Percentiles rank a stretch among this genome's conserved stretches.
These are phyloP conservation scores for Tridacna gigas DNA, from an alignment of 2,888 invertebrate genomes.

Conservation along the genomic window DNA sequence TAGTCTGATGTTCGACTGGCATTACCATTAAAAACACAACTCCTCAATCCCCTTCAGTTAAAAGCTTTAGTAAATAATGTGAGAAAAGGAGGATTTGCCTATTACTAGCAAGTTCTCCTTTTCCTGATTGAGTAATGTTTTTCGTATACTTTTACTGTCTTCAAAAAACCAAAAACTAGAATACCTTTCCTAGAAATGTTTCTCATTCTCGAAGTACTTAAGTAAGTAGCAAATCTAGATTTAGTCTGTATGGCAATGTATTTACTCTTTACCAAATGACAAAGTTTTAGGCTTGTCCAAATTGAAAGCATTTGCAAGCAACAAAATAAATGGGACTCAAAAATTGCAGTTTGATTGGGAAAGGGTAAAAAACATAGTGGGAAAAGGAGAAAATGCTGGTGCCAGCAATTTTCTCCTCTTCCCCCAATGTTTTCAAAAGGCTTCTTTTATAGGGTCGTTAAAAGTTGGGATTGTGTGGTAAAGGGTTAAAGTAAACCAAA, in stretches of 20 bases:
- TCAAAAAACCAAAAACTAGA: too few relatives aligned
- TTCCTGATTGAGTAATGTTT: neutral
- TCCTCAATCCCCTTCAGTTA: too few relatives aligned
- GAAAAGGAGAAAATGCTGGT: slow-evolving; percentile 6
- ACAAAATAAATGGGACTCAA: neutral
- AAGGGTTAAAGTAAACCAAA: too few relatives aligned
- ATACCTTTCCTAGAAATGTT: too few relatives aligned
- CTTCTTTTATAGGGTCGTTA: neutral
- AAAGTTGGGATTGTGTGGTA: neutral
- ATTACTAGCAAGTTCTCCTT: neutral
- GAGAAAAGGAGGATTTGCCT: neutral
- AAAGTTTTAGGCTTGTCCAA: neutral
- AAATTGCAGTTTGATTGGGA: neutral
- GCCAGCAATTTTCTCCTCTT: neutral
- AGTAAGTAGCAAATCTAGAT: too few relatives aligned
- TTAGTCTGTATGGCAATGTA: too few relatives aligned
- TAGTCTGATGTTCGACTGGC: neutral
- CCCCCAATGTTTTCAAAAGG: neutral
- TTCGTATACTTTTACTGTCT: too few relatives aligned
- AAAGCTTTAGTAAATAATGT: neutral
- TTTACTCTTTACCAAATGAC: neutral
- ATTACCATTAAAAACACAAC: too few relatives aligned
- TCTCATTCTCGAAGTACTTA: too few relatives aligned
- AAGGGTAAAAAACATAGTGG: slow-evolving; percentile 3
- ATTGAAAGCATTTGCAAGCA: neutral